These are phyloP conservation scores for Porites rus DNA, from an alignment of 92 coral and sea anemone species.

Conservation along the genomic window DNA sequence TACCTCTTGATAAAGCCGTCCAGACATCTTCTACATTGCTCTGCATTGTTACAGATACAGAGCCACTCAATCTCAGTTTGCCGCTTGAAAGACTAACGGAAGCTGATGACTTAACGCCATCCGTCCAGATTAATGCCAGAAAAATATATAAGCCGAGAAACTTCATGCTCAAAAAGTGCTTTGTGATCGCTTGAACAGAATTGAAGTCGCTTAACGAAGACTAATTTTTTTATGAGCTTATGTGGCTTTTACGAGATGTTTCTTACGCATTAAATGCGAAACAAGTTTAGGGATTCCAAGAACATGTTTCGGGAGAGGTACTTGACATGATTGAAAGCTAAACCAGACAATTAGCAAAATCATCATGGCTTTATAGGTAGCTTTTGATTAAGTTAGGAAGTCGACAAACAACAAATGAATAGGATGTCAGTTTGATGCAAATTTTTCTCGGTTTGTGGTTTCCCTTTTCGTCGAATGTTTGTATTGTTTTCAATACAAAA, in stretches of 20 bases:
- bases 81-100: constrained; percentile 23
- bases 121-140: background rate
- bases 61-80: constrained; percentile 46
- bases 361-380: no score
- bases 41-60: constrained; percentile 48
- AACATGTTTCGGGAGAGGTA: background rate
- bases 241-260: background rate
- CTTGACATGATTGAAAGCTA: no score
- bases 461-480: no score
- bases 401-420: no score
- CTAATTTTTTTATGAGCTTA: background rate
- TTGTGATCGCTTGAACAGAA: background rate
- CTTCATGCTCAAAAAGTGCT: constrained; percentile 3
- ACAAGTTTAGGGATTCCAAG: background rate
- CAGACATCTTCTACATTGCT: constrained; percentile 58
- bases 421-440: no score
- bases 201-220: background rate
- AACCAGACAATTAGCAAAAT: no score
- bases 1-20: constrained; percentile 73
- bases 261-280: background rate
- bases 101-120: constrained; percentile 5
- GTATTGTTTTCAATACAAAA: no score
- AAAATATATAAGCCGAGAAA: constrained; percentile 1
- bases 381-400: no score
- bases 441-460: no score